Base-by-base conservation (phyloP, 30 jellyfish, hydroid and myxozoan species). In the Cassiopea xamachana region DNA sequence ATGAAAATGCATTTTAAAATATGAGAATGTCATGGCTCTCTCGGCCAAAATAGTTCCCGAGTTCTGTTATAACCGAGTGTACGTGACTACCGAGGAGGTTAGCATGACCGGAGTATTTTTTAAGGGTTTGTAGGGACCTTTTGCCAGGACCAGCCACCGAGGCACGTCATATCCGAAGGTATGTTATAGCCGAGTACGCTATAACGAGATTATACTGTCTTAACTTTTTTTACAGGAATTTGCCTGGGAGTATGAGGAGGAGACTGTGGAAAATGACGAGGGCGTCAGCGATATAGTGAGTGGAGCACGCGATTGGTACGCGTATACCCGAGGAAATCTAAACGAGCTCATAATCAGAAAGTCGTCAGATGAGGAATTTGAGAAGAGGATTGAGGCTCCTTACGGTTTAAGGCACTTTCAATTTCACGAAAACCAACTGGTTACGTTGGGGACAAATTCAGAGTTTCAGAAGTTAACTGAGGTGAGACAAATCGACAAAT, bases 221-320 rank as follows among this genome's bases (percentile, higher is more conserved):
- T 3, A 6, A 9, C 15, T 60, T 61, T 0, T 61, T 75, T 77
- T 1, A 48, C 12, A 90, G 97, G 51, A 73, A 73, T 60, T 61
- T 1, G 87, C 76, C 16, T 50, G 89, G 87, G 60, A 60, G 39
- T 72, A 75, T 72, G 81, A 77, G 12, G 94, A 85, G 16, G 75
- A 19, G 16, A 76, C 91, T 10, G 89, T 16, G 1, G 79, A 58
- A 58, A 92, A 80, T n/a, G 45, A 13, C 0, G 69, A 70, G 1
- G 97, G 96, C 15, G 60, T 80, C 59, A n/a, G 18, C 6, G 96
- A 94, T 71, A 60, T 90, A 4, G 62, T 94, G 46, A 58, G 84
- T 64, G 94, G 93, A 4, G 89, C 87, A 7, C 85, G 94, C 0
- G 69, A 89, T 48, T 69, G 18, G 46, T 94, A 58, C 93, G 97